These are phyloP conservation scores for Phalera bucephala DNA, from an alignment of 2,888 invertebrate genomes.

Conservation along the genomic window DNA sequence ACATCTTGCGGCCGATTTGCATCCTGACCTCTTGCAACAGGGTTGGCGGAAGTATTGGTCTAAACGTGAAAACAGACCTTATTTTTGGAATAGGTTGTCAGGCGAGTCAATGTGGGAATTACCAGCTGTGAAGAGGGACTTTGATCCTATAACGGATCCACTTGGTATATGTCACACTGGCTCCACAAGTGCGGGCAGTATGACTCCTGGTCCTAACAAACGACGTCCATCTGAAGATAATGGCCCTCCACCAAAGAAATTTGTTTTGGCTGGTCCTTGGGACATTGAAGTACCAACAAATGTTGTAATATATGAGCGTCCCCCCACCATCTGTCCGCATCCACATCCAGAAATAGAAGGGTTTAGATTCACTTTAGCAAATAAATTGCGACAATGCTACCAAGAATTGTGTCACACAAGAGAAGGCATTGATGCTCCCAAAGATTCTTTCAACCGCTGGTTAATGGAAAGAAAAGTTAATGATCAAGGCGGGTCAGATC, in stretches of 20 bases:
- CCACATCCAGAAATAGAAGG: conserved; percentile 97
- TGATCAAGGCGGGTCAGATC: conserved; percentile 93
- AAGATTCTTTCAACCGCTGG: conserved; percentile 98
- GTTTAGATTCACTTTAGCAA: conserved; percentile 90
- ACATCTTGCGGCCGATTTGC: conserved; percentile 72
- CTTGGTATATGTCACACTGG: conserved; percentile 88
- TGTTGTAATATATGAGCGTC: conserved; percentile 93
- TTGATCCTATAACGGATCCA: conserved; percentile 96
- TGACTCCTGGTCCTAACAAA: conserved; percentile 85
- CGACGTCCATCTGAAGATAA: conserved; percentile 91
- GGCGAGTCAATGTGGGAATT: conserved; percentile 99
- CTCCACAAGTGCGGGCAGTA: conserved; percentile 68
- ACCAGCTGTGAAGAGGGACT: conserved; percentile 91
- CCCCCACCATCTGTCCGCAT: conserved; percentile 92
- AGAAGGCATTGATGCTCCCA: conserved; percentile 96
- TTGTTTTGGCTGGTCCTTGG: conserved; percentile 96
- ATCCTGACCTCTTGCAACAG: conserved; percentile 85
- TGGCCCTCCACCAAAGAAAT: conserved; percentile 92
- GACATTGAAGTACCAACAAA: conserved; percentile 97
- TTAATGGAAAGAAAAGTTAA: conserved; percentile 96
- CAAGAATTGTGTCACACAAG: conserved; percentile 97
- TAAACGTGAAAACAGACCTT: conserved; percentile 95
- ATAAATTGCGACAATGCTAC: conserved; percentile 94
- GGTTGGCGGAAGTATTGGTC: conserved; percentile 99
- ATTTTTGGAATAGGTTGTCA: conserved; percentile 98